phyloP scores from a whole-genome alignment of 2,113 vertebrate genomes.

The Menura novaehollandiae region DNA sequence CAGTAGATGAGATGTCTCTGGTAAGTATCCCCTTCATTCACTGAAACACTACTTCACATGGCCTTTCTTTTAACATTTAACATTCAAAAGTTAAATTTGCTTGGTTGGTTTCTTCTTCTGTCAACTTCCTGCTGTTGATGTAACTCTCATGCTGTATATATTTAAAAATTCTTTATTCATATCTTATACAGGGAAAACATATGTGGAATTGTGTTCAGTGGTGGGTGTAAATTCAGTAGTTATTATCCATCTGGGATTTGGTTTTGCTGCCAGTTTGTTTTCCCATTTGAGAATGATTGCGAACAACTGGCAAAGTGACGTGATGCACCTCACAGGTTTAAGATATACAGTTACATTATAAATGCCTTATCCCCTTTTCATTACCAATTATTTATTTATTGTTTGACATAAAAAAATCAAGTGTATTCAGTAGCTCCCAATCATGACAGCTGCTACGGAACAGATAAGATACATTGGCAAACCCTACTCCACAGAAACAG shows the following conservation, averaged over 20 bases:
- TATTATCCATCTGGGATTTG: neutral
- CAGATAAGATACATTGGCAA: neutral
- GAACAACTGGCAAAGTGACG: neutral
- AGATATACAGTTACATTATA: neutral
- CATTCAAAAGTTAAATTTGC: neutral
- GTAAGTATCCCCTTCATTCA: neutral
- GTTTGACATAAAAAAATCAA: neutral
- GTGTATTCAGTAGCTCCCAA: neutral
- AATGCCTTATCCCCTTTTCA: neutral
- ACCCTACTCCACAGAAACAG: neutral
- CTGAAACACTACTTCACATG: neutral
- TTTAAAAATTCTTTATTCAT: neutral
- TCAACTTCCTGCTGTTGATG: neutral
- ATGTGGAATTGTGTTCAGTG: neutral
- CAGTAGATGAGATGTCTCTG: neutral
- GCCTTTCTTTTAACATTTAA: neutral
- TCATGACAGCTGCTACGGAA: neutral
- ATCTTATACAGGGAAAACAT: neutral
- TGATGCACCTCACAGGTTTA: neutral
- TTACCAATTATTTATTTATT: conserved; percentile 16
- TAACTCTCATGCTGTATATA: neutral
- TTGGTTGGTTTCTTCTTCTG: neutral
- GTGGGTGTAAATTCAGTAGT: neutral
- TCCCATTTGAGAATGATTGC: neutral
- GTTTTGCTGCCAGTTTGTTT: neutral